Conservation (phyloP, 2,888 invertebrate species). For the Rutpela maculata region DNA sequence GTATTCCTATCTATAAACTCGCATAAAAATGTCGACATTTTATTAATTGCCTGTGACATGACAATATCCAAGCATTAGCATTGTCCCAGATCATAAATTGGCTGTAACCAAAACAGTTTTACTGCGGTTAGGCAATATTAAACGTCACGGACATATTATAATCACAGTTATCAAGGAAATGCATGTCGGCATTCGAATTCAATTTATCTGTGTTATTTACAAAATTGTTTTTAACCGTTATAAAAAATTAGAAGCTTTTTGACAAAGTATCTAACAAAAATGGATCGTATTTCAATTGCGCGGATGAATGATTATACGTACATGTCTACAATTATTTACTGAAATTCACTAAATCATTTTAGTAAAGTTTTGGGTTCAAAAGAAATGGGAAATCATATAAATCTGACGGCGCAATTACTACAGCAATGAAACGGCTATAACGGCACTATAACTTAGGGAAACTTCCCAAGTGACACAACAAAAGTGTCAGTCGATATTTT, state of each 20-base stretch:
- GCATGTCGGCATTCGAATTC: background rate
- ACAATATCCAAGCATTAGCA: background rate
- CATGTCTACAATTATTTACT: background rate
- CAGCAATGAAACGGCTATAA: background rate
- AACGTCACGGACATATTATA: background rate
- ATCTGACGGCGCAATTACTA: background rate
- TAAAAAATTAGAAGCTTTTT: too few species aligned
- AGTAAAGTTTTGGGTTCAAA: background rate
- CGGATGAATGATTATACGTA: background rate
- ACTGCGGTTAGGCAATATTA: background rate
- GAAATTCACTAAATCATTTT: background rate
- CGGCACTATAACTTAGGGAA: too few species aligned
- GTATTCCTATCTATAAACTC: background rate
- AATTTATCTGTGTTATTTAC: background rate
- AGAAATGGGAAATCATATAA: too few species aligned
- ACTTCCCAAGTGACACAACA: background rate
- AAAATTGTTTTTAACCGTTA: background rate
- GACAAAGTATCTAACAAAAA: too few species aligned
- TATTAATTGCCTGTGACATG: background rate
- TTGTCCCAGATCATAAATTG: conserved; percentile 3
- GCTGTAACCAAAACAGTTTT: background rate
- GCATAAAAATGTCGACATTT: background rate
- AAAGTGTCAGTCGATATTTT: background rate
- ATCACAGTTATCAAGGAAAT: background rate
- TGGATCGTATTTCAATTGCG: background rate